Evolutionary conservation across 2,797 vertebrate genomes (phyloP).

Genomic region (Cyclopterus lumpus): DNA sequence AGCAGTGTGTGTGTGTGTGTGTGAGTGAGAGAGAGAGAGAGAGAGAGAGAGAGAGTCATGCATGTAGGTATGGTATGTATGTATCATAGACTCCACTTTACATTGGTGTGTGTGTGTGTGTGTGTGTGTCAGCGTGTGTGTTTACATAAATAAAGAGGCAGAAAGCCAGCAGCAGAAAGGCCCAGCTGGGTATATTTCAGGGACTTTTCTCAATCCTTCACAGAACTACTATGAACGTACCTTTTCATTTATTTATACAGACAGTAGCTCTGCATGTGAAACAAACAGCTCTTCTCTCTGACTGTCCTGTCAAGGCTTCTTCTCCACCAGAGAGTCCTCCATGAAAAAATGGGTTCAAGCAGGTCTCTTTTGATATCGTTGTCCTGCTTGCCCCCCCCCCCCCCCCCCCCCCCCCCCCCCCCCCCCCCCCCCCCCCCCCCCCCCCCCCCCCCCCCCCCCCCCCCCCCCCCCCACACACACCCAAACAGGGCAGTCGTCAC

Average conservation of each 20-base stretch:
- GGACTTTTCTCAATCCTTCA: constrained; percentile 56
- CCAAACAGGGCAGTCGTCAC: constrained; percentile 28
- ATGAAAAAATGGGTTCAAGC: constrained; percentile 13
- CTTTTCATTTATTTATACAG: constrained; percentile 70
- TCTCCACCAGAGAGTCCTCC: constrained; percentile 23
- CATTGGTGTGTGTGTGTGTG: constrained; percentile 12
- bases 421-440: no score
- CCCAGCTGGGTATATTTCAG: constrained; percentile 67
- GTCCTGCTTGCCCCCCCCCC: neutral
- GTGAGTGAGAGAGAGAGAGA: constrained; percentile 1
- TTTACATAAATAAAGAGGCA: constrained; percentile 72
- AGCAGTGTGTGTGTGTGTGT: constrained; percentile 1
- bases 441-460: no score
- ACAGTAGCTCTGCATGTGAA: constrained; percentile 44
- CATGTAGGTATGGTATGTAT: constrained; percentile 51
- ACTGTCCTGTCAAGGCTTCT: constrained; percentile 15
- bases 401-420: no score
- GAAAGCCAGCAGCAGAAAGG: constrained; percentile 50
- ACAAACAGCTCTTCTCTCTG: constrained; percentile 45
- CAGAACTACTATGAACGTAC: constrained; percentile 42
- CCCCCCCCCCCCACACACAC: no score
- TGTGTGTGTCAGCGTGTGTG: constrained; percentile 31
- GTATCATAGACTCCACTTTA: constrained; percentile 39
- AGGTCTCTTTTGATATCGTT: neutral
- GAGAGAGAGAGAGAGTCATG: constrained; percentile 5